phyloP scores from a whole-genome alignment of 2,888 invertebrate species.

The Argyresthia goedartella region DNA sequence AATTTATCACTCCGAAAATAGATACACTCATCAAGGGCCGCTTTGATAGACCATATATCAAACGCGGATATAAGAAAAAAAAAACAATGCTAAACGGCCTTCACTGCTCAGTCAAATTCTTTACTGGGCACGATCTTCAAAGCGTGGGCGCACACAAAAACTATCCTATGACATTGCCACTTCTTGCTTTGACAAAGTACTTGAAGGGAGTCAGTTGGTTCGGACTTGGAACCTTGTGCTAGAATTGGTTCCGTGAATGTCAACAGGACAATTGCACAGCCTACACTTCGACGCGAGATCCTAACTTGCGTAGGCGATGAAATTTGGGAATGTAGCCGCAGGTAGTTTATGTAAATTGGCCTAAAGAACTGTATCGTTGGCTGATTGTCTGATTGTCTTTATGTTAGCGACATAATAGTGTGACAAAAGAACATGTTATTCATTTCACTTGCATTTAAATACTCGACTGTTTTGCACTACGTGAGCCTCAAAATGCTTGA shows the following conservation, averaged over 20 bases:
- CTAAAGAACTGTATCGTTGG: constrained; percentile 2
- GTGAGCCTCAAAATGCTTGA: too few species aligned
- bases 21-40: background rate
- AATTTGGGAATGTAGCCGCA: constrained; percentile 40
- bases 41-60: background rate
- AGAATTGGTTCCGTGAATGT: constrained; percentile 33
- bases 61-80: constrained; percentile 21
- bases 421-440: too few species aligned
- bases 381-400: background rate
- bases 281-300: constrained; percentile 39
- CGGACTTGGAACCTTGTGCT: constrained; percentile 38
- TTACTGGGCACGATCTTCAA: constrained; percentile 14
- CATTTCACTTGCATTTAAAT: too few species aligned
- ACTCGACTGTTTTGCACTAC: too few species aligned
- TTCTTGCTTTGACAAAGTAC: constrained; percentile 36
- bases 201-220: constrained; percentile 9
- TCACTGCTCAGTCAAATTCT: constrained; percentile 65
- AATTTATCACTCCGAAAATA: background rate
- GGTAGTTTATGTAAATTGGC: constrained; percentile 44
- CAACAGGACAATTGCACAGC: constrained; percentile 59
- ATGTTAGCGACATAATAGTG: too few species aligned
- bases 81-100: constrained; percentile 60
- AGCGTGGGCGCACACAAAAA: constrained; percentile 65
- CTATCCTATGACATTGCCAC: constrained; percentile 64
- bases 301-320: constrained; percentile 43